Conservation (phyloP, 2,113 vertebrate genomes). For the Chitala chitala region DNA sequence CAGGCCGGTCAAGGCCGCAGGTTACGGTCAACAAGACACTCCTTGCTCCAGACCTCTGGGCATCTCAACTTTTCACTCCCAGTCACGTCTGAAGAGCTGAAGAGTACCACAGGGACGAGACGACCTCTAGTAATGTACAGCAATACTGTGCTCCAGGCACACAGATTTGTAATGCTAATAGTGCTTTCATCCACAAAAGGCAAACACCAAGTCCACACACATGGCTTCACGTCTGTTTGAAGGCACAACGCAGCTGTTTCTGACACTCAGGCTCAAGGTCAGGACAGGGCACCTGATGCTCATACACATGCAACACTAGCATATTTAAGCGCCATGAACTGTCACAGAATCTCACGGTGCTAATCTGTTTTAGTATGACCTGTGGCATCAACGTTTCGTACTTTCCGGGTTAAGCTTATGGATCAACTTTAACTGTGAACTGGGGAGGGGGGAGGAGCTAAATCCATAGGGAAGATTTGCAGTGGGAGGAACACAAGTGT, state of each 20-base stretch:
- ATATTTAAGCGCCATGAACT: neutral
- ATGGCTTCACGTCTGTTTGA: neutral
- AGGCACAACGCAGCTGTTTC: neutral
- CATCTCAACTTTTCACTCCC: slow-evolving; percentile 4
- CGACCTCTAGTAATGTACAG: neutral
- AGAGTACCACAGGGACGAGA: slow-evolving; percentile 7
- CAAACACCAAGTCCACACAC: neutral
- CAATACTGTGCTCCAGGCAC: neutral
- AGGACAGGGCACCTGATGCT: neutral
- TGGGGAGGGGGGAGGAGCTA: slow-evolving; percentile 28
- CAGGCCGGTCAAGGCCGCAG: slow-evolving; percentile 28
- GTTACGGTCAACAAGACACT: slow-evolving; percentile 18
- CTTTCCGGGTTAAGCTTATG: slow-evolving; percentile 43
- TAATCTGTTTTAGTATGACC: neutral
- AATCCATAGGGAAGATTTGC: slow-evolving; percentile 56
- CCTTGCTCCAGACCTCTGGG: slow-evolving; percentile 3
- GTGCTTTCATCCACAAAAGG: neutral
- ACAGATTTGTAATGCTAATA: neutral
- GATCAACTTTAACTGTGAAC: slow-evolving; percentile 23
- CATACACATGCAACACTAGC: neutral
- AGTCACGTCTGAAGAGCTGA: neutral
- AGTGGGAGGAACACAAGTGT: slow-evolving; percentile 56
- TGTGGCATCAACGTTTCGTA: neutral
- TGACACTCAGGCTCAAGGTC: neutral
- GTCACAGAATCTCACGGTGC: neutral